Conservation (phyloP, 2,113 vertebrate species). For the Tenebrosternarchus preto region DNA sequence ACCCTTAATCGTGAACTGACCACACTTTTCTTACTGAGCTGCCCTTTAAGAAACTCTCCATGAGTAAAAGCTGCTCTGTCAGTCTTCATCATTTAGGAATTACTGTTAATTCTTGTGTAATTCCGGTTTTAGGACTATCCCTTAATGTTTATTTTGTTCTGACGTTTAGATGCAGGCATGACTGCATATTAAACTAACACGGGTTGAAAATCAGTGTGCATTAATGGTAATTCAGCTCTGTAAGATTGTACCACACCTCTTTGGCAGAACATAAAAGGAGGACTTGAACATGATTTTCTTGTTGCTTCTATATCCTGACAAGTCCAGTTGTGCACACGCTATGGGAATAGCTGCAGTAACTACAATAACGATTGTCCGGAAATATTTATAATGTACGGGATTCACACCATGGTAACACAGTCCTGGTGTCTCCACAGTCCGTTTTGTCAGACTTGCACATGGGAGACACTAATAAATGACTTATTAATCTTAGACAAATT, state of each 20-base stretch:
- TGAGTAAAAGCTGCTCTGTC: conserved; percentile 42
- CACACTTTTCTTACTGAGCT: conserved; percentile 17
- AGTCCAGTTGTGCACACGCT: not conserved
- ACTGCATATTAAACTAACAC: conserved; percentile 28
- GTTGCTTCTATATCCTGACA: conserved; percentile 36
- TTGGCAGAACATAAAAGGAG: conserved; percentile 29
- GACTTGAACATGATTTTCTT: conserved; percentile 41
- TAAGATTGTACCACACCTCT: conserved; percentile 31
- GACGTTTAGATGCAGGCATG: conserved; percentile 20
- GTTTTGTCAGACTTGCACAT: not conserved
- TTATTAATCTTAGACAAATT: too few relatives aligned
- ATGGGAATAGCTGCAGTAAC: not conserved
- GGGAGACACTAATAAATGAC: too few relatives aligned
- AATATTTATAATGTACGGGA: not conserved
- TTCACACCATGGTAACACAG: too few relatives aligned
- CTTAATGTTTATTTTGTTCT: conserved; percentile 35
- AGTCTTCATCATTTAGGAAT: conserved; percentile 41
- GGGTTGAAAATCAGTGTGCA: conserved; percentile 35
- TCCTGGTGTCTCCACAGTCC: too few relatives aligned
- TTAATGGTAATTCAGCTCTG: conserved; percentile 34
- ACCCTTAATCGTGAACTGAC: conserved; percentile 45
- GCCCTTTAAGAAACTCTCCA: too few relatives aligned
- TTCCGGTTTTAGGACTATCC: conserved; percentile 42
- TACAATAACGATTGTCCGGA: not conserved
- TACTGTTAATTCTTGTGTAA: conserved; percentile 31